These are phyloP conservation scores for Drosophila tani DNA, from an alignment of 1,140 invertebrate species.

Conservation along the genomic window DNA sequence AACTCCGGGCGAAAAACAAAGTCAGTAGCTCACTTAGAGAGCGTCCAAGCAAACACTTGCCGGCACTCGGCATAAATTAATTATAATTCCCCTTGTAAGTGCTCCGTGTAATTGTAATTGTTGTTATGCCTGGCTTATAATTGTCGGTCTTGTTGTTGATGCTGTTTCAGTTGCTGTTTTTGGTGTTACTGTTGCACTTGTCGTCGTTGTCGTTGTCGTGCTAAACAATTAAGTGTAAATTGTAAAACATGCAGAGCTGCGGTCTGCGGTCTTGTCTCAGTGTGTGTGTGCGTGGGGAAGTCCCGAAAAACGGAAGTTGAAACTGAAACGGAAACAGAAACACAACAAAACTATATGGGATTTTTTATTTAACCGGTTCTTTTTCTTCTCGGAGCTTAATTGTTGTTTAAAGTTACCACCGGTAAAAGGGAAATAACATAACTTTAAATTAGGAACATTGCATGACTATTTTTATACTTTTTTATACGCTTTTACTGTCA, in stretches of 20 bases:
- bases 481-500: no score
- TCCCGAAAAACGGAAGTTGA: constrained; percentile 12
- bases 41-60: constrained; percentile 38
- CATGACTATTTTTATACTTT: no score
- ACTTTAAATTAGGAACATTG: neutral
- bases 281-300: constrained; percentile 1
- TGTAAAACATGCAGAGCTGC: constrained; percentile 50
- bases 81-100: constrained; percentile 53
- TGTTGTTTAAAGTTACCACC: neutral
- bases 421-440: neutral
- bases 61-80: constrained; percentile 50
- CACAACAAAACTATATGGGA: constrained; percentile 8
- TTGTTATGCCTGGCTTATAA: constrained; percentile 55
- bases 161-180: constrained; percentile 33
- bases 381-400: neutral
- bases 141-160: constrained; percentile 54
- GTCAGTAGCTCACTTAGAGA: constrained; percentile 50
- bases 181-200: constrained; percentile 2
- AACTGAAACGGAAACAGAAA: constrained; percentile 10
- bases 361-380: constrained; percentile 12
- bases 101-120: constrained; percentile 48
- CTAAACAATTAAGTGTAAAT: constrained; percentile 55
- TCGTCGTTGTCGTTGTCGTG: constrained; percentile 23
- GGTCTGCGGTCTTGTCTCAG: constrained; percentile 35
- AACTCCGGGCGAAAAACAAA: constrained; percentile 14